phyloP scores from a whole-genome alignment of 2,113 vertebrate genomes.

The Brevimyrus niger region DNA sequence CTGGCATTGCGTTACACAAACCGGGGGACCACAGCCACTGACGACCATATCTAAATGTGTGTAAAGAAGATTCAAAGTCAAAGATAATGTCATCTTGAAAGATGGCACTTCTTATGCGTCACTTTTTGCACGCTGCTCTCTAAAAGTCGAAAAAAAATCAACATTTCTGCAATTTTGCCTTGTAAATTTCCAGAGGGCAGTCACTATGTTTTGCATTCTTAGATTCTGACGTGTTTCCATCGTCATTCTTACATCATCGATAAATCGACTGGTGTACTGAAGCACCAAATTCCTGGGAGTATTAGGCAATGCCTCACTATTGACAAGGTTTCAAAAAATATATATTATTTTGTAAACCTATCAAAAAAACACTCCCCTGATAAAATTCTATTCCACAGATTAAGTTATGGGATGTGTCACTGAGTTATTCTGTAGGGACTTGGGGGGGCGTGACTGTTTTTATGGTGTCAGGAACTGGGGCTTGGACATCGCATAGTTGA shows the following conservation, averaged over 20 bases:
- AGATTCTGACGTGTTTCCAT: neutral
- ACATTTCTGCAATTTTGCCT: neutral
- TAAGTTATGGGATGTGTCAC: neutral
- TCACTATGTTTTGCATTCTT: neutral
- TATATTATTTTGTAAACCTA: neutral
- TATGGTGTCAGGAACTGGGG: neutral
- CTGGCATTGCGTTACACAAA: neutral
- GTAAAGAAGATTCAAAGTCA: neutral
- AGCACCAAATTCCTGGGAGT: neutral
- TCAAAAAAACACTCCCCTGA: neutral
- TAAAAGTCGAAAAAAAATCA: neutral
- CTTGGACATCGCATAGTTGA: neutral
- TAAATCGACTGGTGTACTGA: neutral
- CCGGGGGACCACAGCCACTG: neutral
- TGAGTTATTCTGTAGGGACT: neutral
- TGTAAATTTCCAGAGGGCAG: neutral
- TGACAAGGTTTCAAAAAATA: neutral
- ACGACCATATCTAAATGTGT: neutral
- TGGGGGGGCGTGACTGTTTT: neutral
- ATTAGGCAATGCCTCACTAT: constrained; percentile 2
- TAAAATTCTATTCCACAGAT: constrained; percentile 1
- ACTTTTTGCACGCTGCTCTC: neutral
- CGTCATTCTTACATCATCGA: neutral
- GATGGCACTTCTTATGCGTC: neutral
- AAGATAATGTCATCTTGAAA: neutral